These are phyloP conservation scores for Aldabrachelys gigantea DNA, from an alignment of 2,113 vertebrate species.

Conservation along the genomic window DNA sequence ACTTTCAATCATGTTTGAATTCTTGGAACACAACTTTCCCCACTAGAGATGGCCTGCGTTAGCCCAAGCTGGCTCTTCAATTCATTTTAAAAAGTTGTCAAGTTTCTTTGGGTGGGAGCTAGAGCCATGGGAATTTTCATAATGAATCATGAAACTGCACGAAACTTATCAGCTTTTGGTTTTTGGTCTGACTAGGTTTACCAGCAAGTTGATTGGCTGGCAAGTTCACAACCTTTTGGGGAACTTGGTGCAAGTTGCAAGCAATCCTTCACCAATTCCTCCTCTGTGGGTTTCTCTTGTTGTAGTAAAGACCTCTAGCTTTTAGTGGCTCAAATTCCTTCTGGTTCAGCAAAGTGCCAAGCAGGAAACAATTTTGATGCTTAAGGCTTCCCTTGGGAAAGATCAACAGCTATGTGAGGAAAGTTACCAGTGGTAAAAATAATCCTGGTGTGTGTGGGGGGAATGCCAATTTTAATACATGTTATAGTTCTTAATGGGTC, in stretches of 20 bases:
- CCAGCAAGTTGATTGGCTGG: not conserved
- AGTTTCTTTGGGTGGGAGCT: not conserved
- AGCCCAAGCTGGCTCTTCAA: not conserved
- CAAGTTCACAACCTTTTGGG: not conserved
- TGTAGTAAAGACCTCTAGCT: not conserved
- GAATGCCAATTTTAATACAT: not conserved
- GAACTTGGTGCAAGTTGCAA: not conserved
- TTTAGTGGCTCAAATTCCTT: conserved; percentile 21
- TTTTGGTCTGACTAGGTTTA: not conserved
- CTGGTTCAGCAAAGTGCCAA: not conserved
- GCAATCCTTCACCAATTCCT: not conserved
- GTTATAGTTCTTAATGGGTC: not conserved
- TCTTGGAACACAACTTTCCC: not conserved
- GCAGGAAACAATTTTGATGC: not conserved
- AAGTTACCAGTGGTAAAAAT: conserved; percentile 10
- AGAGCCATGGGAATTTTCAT: not conserved
- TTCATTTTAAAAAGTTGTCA: not conserved
- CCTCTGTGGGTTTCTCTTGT: not conserved
- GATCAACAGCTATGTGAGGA: not conserved
- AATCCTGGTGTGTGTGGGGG: not conserved
- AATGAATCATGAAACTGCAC: not conserved
- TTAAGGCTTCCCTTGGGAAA: conserved; percentile 18
- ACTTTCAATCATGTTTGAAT: not conserved
- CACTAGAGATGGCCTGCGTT: not conserved
- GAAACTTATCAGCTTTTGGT: not conserved